These are phyloP conservation scores for Trichosurus vulpecula DNA, from an alignment of 2,797 vertebrate species.

Conservation along the genomic window DNA sequence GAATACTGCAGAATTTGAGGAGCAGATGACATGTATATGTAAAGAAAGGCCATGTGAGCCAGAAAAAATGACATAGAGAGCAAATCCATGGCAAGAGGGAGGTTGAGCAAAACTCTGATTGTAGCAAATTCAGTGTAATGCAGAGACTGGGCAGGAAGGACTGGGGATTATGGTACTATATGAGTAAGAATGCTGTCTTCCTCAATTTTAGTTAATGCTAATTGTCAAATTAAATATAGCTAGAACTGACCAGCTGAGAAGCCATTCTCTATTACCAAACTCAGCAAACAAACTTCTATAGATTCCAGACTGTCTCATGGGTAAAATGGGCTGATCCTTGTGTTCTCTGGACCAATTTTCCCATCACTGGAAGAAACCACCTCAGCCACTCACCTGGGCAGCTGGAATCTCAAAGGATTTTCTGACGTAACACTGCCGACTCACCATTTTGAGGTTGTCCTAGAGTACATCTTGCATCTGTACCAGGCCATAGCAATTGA, in stretches of 20 bases:
- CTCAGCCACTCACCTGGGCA: background rate
- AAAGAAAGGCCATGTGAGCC: background rate
- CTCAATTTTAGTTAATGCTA: conserved; percentile 8
- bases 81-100: background rate
- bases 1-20: conserved; percentile 62
- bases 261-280: background rate
- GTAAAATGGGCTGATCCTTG: background rate
- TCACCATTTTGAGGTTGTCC: conserved; percentile 19
- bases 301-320: background rate
- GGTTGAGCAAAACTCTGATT: background rate
- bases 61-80: background rate
- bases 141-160: background rate
- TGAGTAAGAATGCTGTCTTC: background rate
- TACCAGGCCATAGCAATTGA: background rate
- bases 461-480: background rate
- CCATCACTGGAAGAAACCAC: background rate
- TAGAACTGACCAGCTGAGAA: background rate
- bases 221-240: conserved; percentile 18
- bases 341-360: conserved; percentile 20
- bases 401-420: conserved; percentile 16
- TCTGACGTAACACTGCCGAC: conserved; percentile 8
- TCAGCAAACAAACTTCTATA: background rate
- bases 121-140: conserved; percentile 17
- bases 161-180: background rate
- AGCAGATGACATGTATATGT: conserved; percentile 53